Conservation (phyloP, 2,888 invertebrate species). For the Candidula unifasciata region DNA sequence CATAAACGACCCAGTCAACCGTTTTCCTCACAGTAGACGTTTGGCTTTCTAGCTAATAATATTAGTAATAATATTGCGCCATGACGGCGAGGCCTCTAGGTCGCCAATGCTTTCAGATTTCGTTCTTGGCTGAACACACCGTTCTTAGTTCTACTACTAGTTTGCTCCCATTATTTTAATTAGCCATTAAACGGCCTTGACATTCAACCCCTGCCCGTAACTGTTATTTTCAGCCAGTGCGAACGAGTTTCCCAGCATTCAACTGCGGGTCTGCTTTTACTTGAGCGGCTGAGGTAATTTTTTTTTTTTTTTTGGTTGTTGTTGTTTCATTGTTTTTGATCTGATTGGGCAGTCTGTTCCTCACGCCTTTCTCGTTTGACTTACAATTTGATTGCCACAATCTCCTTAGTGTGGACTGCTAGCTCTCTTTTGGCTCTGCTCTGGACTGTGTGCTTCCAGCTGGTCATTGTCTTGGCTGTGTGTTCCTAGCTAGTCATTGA, state of each 20-base stretch:
- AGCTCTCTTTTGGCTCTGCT: too few relatives aligned
- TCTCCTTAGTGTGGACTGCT: too few relatives aligned
- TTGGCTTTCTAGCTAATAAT: not conserved
- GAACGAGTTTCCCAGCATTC: not conserved
- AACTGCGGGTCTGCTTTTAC: not conserved
- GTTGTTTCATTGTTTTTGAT: not conserved
- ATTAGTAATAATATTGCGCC: not conserved
- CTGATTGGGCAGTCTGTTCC: not conserved
- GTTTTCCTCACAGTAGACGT: not conserved
- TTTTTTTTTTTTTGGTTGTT: not conserved
- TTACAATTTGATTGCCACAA: too few relatives aligned
- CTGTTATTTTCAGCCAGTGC: conserved; percentile 2
- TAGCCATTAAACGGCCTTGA: conserved; percentile 11
- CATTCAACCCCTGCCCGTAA: conserved; percentile 7
- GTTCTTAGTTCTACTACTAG: not conserved
- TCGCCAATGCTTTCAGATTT: conserved; percentile 7
- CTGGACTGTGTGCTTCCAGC: too few relatives aligned
- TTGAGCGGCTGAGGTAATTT: not conserved
- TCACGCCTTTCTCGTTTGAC: not conserved
- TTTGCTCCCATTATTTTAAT: conserved; percentile 23
- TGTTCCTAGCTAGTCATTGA: too few relatives aligned
- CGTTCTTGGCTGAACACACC: not conserved
- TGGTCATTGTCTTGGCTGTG: too few relatives aligned
- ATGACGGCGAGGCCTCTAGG: not conserved
- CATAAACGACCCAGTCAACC: not conserved